phyloP scores from a whole-genome alignment of 35 echinoderm and acorn worm species.

The Hemicentrotus pulcherrimus region DNA sequence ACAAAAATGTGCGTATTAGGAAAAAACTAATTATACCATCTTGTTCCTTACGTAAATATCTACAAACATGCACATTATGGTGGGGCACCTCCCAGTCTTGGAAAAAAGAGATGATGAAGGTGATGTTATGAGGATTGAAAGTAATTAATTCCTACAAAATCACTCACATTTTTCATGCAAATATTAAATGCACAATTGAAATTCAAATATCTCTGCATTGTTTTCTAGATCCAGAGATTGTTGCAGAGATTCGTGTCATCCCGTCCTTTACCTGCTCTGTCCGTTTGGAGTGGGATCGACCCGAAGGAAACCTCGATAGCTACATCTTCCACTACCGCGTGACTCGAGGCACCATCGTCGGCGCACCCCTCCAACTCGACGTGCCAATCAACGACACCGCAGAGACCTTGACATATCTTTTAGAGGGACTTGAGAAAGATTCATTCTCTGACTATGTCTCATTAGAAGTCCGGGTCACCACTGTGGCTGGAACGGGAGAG shows the following conservation, averaged over 20 bases:
- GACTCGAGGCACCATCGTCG: not conserved
- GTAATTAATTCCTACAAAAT: not conserved
- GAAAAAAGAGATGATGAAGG: too few relatives aligned
- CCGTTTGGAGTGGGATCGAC: not conserved
- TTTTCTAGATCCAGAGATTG: not conserved
- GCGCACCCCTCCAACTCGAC: not conserved
- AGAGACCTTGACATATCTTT: not conserved
- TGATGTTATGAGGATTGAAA: too few relatives aligned
- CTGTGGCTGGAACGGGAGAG: not conserved
- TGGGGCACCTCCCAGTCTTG: too few relatives aligned
- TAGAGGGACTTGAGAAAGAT: not conserved
- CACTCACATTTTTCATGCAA: not conserved
- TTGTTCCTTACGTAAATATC: too few relatives aligned
- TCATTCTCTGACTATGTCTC: not conserved
- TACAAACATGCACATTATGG: too few relatives aligned
- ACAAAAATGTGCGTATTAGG: too few relatives aligned
- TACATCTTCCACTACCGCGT: not conserved
- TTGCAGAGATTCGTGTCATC: not conserved
- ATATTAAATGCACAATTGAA: too few relatives aligned
- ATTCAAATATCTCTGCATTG: not conserved
- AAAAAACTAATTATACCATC: too few relatives aligned
- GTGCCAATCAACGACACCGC: not conserved
- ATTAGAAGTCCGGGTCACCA: not conserved
- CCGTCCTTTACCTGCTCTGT: not conserved
- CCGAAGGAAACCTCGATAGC: not conserved